Percentiles rank a stretch among this genome's conserved stretches.
Evolutionary conservation across 2,797 vertebrate genomes (phyloP).

Genomic region (Phrynocephalus guinanensis): DNA sequence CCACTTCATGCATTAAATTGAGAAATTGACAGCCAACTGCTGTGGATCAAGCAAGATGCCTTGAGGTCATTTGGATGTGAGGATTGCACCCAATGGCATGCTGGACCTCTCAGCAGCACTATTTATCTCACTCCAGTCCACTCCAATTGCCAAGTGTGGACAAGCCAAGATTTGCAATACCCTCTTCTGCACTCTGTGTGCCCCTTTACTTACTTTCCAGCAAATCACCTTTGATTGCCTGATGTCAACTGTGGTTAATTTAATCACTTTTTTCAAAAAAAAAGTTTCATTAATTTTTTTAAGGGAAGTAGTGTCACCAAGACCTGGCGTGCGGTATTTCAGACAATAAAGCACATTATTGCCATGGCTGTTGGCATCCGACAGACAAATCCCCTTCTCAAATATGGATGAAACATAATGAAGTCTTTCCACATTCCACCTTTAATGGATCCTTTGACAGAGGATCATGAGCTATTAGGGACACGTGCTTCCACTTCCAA

Average conservation of each 20-base stretch:
- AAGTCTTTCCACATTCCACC: neutral
- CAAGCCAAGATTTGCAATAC: too few species aligned
- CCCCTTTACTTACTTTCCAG: neutral
- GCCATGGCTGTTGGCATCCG: neutral
- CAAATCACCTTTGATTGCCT: neutral
- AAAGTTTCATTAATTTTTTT: constrained; percentile 1
- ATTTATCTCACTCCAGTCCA: neutral
- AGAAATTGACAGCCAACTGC: too few species aligned
- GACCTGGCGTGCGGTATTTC: neutral
- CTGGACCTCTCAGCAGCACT: neutral
- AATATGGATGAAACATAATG: constrained; percentile 21
- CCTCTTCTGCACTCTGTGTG: neutral
- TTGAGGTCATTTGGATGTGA: too few species aligned
- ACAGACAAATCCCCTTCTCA: constrained; percentile 1
- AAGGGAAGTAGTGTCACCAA: neutral
- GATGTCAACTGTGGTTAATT: neutral
- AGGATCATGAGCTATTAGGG: constrained; percentile 13
- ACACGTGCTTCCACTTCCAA: constrained; percentile 19
- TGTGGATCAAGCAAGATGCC: too few species aligned
- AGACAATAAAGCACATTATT: constrained; percentile 3
- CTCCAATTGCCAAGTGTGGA: too few species aligned
- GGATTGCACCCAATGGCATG: too few species aligned
- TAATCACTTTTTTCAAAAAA: neutral
- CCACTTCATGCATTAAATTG: too few species aligned
- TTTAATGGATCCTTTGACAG: neutral